A percentile compares a stretch with the other conserved stretches of the same genome.
These are phyloP conservation scores for Corythornis cristatus DNA, from an alignment of 2,113 vertebrate species.

Conservation along the genomic window DNA sequence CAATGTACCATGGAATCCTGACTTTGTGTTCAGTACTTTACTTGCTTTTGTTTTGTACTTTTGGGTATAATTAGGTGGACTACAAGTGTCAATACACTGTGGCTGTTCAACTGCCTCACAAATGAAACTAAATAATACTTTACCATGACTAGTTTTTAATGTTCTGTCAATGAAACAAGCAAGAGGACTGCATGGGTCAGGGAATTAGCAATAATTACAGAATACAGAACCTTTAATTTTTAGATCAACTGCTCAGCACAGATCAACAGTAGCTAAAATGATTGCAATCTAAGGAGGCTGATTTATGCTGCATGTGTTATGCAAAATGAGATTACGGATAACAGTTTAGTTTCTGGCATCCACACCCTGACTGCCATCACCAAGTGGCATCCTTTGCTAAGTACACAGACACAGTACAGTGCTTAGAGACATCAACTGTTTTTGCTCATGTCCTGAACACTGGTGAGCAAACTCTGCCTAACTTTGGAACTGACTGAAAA, in stretches of 20 bases:
- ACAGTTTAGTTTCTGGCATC: not conserved
- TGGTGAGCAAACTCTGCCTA: not conserved
- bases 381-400: not conserved
- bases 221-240: not conserved
- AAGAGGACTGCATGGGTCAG: not conserved
- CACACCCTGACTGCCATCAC: not conserved
- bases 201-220: not conserved
- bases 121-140: conserved; percentile 2
- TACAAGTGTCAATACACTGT: not conserved
- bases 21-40: conserved; percentile 1
- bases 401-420: not conserved
- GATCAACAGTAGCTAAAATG: not conserved
- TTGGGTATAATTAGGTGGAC: conserved; percentile 58
- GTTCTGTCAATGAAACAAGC: not conserved
- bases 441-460: not conserved
- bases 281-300: not conserved
- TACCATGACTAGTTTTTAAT: not conserved
- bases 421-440: not conserved
- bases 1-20: not conserved
- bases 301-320: not conserved
- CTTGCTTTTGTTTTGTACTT: conserved; percentile 16
- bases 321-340: not conserved
- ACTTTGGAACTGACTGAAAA: not conserved
- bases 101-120: not conserved
- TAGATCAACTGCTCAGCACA: not conserved